Percentiles rank a stretch among this genome's conserved stretches.
Conservation (phyloP, 2,113 vertebrate genomes). For the Tachycineta bicolor region DNA sequence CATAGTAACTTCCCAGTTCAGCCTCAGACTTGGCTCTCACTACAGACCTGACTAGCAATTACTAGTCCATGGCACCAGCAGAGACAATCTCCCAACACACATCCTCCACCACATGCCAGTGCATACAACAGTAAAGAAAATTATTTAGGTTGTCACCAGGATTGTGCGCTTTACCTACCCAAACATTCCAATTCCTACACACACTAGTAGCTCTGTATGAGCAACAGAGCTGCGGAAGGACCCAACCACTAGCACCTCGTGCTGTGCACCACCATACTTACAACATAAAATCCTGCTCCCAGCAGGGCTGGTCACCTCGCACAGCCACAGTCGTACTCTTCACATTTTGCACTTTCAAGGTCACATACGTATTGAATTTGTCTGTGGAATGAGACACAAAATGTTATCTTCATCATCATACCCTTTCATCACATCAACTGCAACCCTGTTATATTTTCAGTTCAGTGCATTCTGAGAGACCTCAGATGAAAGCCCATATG, state of each 20-base stretch:
- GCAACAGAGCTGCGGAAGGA: neutral
- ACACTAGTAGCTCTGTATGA: neutral
- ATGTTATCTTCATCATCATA: neutral
- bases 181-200: neutral
- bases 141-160: neutral
- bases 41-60: neutral
- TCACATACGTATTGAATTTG: conserved; percentile 94
- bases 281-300: conserved; percentile 99
- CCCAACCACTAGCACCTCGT: neutral
- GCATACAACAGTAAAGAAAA: neutral
- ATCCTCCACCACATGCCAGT: neutral
- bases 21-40: neutral
- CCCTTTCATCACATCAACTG: neutral
- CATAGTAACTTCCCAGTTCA: neutral
- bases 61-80: accelerated
- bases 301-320: conserved; percentile 90
- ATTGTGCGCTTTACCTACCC: neutral
- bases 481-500: neutral
- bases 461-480: neutral
- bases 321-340: conserved; percentile 94
- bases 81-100: neutral
- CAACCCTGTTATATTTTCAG: neutral
- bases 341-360: conserved; percentile 95
- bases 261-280: conserved; percentile 73
- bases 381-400: conserved; percentile 73